phyloP scores from a whole-genome alignment of 2,113 vertebrate species.

The Oxyruncus cristatus region DNA sequence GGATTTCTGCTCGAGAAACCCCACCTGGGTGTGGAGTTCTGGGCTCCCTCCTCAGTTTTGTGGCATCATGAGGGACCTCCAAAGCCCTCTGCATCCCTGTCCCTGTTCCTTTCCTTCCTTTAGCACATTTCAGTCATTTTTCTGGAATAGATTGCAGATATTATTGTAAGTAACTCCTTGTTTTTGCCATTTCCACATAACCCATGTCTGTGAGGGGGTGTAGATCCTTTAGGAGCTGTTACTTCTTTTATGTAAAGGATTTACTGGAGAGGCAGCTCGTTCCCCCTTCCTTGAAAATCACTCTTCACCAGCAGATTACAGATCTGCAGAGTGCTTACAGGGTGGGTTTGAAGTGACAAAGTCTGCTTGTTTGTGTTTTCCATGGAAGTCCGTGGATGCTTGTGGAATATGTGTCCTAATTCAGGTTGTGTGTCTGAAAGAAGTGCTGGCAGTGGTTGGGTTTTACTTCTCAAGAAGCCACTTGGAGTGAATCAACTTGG shows the following conservation, averaged over 20 bases:
- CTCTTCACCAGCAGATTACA: accelerated
- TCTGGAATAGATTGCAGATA: accelerated
- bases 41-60: accelerated
- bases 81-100: accelerated
- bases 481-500: neutral
- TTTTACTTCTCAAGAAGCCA: neutral
- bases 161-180: neutral
- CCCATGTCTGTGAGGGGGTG: neutral
- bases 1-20: neutral
- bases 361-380: neutral
- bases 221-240: neutral
- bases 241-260: neutral
- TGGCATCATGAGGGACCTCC: accelerated
- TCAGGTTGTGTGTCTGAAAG: neutral
- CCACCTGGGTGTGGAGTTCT: accelerated
- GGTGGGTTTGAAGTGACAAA: neutral
- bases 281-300: neutral
- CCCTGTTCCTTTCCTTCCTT: neutral
- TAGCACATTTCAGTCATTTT: neutral
- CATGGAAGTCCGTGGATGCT: accelerated
- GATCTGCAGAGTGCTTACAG: neutral
- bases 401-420: accelerated
- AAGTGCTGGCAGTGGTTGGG: accelerated
- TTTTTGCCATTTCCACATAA: accelerated
- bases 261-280: neutral